These are phyloP conservation scores for Scaeva pyrastri DNA, from an alignment of 2,888 invertebrate species.

Conservation along the genomic window DNA sequence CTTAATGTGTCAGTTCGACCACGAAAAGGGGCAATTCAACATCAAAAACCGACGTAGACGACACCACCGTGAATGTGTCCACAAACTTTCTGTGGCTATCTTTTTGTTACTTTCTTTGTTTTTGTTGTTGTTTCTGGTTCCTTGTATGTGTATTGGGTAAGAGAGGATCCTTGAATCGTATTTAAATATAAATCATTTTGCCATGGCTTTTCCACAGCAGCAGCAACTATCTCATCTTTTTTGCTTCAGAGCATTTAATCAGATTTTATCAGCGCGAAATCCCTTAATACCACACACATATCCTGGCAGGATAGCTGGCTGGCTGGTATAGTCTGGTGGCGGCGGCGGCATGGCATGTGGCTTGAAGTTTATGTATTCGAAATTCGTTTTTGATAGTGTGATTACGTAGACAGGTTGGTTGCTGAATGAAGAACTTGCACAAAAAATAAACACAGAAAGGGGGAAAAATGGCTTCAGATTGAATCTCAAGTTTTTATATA, in stretches of 20 bases:
- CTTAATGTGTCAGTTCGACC: slow-evolving; percentile 47
- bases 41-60: too few species aligned
- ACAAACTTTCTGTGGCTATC: slow-evolving; percentile 33
- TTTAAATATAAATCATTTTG: slow-evolving; percentile 71
- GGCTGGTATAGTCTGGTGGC: background rate
- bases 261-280: slow-evolving; percentile 68
- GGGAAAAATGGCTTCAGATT: slow-evolving; percentile 43
- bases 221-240: slow-evolving; percentile 40
- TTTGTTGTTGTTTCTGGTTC: too few species aligned
- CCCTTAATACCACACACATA: slow-evolving; percentile 71
- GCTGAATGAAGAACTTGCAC: slow-evolving; percentile 25
- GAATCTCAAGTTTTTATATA: slow-evolving; percentile 44
- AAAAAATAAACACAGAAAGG: background rate
- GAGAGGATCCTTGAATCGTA: slow-evolving; percentile 49
- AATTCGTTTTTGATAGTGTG: slow-evolving; percentile 72
- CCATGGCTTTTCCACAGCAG: slow-evolving; percentile 51
- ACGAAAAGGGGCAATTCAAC: slow-evolving; percentile 52
- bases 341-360: slow-evolving; percentile 3
- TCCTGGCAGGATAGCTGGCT: slow-evolving; percentile 23
- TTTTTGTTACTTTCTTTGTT: background rate
- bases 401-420: slow-evolving; percentile 56
- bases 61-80: slow-evolving; percentile 31
- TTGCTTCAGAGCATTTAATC: slow-evolving; percentile 61
- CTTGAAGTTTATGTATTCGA: slow-evolving; percentile 30
- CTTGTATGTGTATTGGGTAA: background rate